A percentile compares a stretch with the other conserved stretches of the same genome.
Conservation (phyloP, 2,113 vertebrate genomes). For the Oophaga pumilio region DNA sequence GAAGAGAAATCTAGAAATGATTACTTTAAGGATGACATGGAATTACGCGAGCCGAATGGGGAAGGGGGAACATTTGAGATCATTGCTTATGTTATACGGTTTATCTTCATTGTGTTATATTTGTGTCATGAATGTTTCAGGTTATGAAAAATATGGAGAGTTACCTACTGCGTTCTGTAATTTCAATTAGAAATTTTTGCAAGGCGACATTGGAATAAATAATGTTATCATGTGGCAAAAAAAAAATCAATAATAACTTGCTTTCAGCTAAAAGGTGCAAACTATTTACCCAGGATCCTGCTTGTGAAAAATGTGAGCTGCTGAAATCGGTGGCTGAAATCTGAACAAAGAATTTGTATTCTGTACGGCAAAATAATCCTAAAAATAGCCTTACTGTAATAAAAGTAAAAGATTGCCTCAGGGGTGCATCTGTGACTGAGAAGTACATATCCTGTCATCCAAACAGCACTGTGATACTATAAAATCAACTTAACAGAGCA, state of each 20-base stretch:
- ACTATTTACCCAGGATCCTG: conserved; percentile 6
- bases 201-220: conserved; percentile 33
- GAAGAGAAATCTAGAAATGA: conserved; percentile 57
- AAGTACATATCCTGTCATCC: neutral
- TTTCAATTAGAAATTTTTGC: conserved; percentile 46
- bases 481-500: too few species aligned
- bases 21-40: conserved; percentile 51
- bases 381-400: neutral
- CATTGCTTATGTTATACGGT: conserved; percentile 48
- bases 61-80: conserved; percentile 19
- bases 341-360: neutral
- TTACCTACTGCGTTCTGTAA: conserved; percentile 6
- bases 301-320: neutral
- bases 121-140: conserved; percentile 35
- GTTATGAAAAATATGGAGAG: conserved; percentile 48
- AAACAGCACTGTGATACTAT: neutral
- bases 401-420: neutral
- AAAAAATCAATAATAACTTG: conserved; percentile 30
- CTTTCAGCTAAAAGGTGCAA: neutral
- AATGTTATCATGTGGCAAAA: conserved; percentile 29
- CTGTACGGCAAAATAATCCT: neutral
- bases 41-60: conserved; percentile 42
- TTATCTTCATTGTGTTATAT: conserved; percentile 56
- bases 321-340: neutral
- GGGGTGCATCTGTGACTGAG: neutral